Percentiles rank a stretch among this genome's conserved stretches.
Evolutionary conservation across 1,140 invertebrate genomes (phyloP).

Genomic region (Drosophila pandora): DNA sequence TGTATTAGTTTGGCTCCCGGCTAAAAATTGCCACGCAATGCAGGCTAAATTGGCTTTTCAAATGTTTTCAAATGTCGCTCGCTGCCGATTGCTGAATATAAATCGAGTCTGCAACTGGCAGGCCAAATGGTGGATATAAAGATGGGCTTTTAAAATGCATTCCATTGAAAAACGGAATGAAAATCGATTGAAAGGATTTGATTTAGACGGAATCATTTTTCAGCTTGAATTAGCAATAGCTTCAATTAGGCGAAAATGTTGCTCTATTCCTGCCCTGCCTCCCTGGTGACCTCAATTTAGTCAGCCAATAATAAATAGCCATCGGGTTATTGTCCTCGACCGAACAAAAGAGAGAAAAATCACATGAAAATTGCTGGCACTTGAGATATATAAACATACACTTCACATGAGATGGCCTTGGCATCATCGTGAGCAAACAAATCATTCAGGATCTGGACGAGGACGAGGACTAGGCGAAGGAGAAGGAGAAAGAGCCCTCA

Average conservation of each 20-base stretch:
- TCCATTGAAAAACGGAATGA: slow-evolving; percentile 43
- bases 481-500: slow-evolving; percentile 2
- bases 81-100: slow-evolving; percentile 39
- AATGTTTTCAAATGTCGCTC: slow-evolving; percentile 43
- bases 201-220: slow-evolving; percentile 19
- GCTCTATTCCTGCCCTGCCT: not conserved
- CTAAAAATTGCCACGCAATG: slow-evolving; percentile 29
- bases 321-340: slow-evolving; percentile 37
- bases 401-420: slow-evolving; percentile 55
- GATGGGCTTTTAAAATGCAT: slow-evolving; percentile 25
- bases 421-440: slow-evolving; percentile 55
- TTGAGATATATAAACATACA: slow-evolving; percentile 52
- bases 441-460: slow-evolving; percentile 31
- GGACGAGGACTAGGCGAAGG: not conserved
- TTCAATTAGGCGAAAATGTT: slow-evolving; percentile 28
- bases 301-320: slow-evolving; percentile 30
- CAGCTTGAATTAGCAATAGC: slow-evolving; percentile 27
- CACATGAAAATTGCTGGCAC: slow-evolving; percentile 56
- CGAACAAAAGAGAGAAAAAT: slow-evolving; percentile 34
- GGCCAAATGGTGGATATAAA: slow-evolving; percentile 7
- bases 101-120: slow-evolving; percentile 24
- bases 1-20: slow-evolving; percentile 55
- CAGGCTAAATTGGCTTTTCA: slow-evolving; percentile 46
- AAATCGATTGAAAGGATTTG: slow-evolving; percentile 37
- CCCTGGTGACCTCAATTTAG: slow-evolving; percentile 11